Evolutionary conservation across 92 coral and sea anemone species (phyloP), one percentile per base, ranked within the genome.

Genomic region (Porites lobata): DNA sequence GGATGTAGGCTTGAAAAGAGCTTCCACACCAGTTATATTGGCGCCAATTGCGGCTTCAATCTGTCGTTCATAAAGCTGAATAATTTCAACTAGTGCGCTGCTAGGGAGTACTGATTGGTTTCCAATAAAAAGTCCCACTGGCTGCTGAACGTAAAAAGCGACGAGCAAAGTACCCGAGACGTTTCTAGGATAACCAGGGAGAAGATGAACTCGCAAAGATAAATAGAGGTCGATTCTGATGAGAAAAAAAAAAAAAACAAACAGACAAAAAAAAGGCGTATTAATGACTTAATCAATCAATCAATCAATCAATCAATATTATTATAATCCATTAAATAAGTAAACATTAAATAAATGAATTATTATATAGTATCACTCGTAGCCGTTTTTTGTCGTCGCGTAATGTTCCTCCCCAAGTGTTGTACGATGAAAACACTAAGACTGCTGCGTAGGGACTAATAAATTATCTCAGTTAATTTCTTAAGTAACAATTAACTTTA

Each of bases 151-250:
- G 84, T 79, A 79, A 79, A 79, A 79, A 8, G 53, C 69, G 11
- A 78, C 82, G 52, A 50, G 71, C 7, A 78, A 32, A 61, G 82
- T 50, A 50, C 26, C 58, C 18, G 72, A 8, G 6, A 43, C 0
- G 57, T 64, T 66, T 8, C 6, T 79, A 20, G 84, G 84, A 38
- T 79, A 79, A 63, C 84, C 84, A 64, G 84, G 84, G 43, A 79
- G 72, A 2, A 79, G 50, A 50, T 79, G 84, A 79, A 79, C 84
- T 10, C 15, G 12, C 47, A 38, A 38, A 38, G 47, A 4, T 38
- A 38, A 38, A 38, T 38, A 38, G 47, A 57, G 58, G 47, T 79
- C 84, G 62, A 50, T 13, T 20, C 52, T 59, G 83, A 29, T 59
- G 17, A 78, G 57, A 4, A n/a, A 53, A 18, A n/a, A 6, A 74